Base-by-base conservation (phyloP, 2,113 vertebrate genomes). In the Lagopus leucura region DNA sequence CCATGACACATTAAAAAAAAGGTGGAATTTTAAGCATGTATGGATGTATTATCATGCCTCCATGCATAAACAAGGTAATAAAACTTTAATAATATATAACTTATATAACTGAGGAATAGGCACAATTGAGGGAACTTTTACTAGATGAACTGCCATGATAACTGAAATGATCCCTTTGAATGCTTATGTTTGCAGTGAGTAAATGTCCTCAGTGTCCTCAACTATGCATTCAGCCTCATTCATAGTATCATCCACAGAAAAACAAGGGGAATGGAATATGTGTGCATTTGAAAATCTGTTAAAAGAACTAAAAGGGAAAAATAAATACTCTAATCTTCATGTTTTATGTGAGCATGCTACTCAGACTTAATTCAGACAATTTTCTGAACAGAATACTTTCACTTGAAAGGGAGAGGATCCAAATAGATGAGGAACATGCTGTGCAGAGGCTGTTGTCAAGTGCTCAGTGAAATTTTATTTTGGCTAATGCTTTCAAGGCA, bases 241-340 rank as follows among this genome's bases (percentile, higher is more conserved):
- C 12, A 45, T 47, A 24, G 11, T 32, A 27, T 58, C 32, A 45
- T 43, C 21, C 11, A 28, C 20, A 75, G 72, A 16, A 25, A 28
- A 47, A 45, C 22, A n/a, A 60, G 54, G 14, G 8, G 52, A 54
- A 14, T 10, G 27, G 27, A 54, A 28, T 16, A 61, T 14, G 20
- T 24, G 21, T 66, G 15, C 3, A 38, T 28, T 4, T 3, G 8
- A 69, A 5, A 63, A 89, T 5, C 0, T 1, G 2, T 21, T 27
- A 5, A 43, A n/a, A 78, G 36, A 48, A 60, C 12, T 13, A 21
- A 11, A 19, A 4, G 9, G 0, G 2, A 28, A 28, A 54, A 54
- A 28, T 4, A 52, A 25, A 50, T 24, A 50, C 8, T 54, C 50
- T 27, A 13, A 27, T 52, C 27, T 54, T 54, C 52, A 16, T 28